These are phyloP conservation scores for Ornithorhynchus anatinus DNA, from an alignment of 2,113 vertebrate genomes.

Conservation along the genomic window DNA sequence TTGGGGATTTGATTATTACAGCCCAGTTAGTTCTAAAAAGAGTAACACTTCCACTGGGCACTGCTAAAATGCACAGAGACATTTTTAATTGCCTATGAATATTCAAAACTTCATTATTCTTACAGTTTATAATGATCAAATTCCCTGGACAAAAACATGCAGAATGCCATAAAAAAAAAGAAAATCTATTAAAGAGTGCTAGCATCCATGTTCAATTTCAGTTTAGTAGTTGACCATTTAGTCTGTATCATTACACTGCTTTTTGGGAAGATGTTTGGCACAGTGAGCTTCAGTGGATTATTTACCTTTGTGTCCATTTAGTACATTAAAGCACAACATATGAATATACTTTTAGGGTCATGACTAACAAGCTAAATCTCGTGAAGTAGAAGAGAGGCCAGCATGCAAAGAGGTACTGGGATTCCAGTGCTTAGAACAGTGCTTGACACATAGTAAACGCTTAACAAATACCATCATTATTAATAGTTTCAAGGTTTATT, in stretches of 20 bases:
- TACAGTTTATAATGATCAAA: constrained; percentile 68
- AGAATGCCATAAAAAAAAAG: constrained; percentile 61
- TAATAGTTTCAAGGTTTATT: too few species aligned
- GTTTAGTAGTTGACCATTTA: constrained; percentile 9
- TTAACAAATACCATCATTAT: too few species aligned
- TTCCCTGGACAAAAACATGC: constrained; percentile 67
- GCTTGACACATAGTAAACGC: too few species aligned
- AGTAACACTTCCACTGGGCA: constrained; percentile 61
- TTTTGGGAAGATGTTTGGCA: constrained; percentile 1
- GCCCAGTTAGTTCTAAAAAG: constrained; percentile 66
- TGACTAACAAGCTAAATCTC: too few species aligned
- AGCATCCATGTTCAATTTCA: constrained; percentile 56
- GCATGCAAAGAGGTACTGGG: too few species aligned
- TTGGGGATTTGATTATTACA: constrained; percentile 56
- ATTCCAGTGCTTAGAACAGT: too few species aligned
- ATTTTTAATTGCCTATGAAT: constrained; percentile 78
- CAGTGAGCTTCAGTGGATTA: neutral
- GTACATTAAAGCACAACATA: neutral
- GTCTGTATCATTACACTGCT: constrained; percentile 6
- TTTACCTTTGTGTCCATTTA: neutral
- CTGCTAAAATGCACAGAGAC: constrained; percentile 65
- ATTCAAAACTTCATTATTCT: constrained; percentile 75
- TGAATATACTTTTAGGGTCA: too few species aligned
- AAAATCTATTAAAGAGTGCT: constrained; percentile 63
- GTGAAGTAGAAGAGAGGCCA: too few species aligned